Percentiles rank a stretch among this genome's conserved stretches.
phyloP scores from a whole-genome alignment of 2,888 invertebrate genomes.

The Stenchaetothrips biformis region DNA sequence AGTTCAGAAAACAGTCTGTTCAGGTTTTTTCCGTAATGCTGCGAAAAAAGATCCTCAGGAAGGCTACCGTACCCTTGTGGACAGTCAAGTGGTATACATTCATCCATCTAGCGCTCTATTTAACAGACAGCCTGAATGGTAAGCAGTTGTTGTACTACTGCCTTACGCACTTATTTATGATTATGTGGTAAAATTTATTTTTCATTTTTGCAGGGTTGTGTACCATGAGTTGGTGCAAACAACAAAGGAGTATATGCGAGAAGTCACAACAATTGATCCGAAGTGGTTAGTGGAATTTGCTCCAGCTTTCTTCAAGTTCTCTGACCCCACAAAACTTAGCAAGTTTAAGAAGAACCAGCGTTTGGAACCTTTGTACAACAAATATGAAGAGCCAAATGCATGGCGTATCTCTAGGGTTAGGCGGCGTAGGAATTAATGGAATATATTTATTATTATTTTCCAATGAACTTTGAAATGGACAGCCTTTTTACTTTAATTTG shows the following conservation, averaged over 20 bases:
- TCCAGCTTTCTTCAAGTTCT: slow-evolving; percentile 98
- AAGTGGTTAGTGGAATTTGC: slow-evolving; percentile 99
- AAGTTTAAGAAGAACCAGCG: slow-evolving; percentile 99
- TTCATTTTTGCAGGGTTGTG: slow-evolving; percentile 68
- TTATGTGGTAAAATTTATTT: background rate
- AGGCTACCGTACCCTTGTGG: slow-evolving; percentile 93
- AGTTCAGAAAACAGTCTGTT: slow-evolving; percentile 96
- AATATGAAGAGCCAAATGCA: slow-evolving; percentile 98
- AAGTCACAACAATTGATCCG: slow-evolving; percentile 94
- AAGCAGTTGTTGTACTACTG: slow-evolving; percentile 40
- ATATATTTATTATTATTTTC: background rate
- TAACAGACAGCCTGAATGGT: slow-evolving; percentile 98
- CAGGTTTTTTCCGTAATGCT: slow-evolving; percentile 97
- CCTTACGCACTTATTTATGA: background rate
- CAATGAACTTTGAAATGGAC: too few species aligned
- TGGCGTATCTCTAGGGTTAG: slow-evolving; percentile 96
- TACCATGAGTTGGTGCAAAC: slow-evolving; percentile 98
- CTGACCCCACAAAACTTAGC: slow-evolving; percentile 95
- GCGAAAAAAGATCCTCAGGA: slow-evolving; percentile 99
- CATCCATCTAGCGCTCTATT: slow-evolving; percentile 97
- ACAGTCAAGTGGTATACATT: slow-evolving; percentile 97
- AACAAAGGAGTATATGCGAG: slow-evolving; percentile 98
- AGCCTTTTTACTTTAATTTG: too few species aligned
- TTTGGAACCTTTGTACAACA: slow-evolving; percentile 95
- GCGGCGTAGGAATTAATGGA: slow-evolving; percentile 71